phyloP scores from a whole-genome alignment of 2,113 vertebrate species.

The Pluvianellus socialis region DNA sequence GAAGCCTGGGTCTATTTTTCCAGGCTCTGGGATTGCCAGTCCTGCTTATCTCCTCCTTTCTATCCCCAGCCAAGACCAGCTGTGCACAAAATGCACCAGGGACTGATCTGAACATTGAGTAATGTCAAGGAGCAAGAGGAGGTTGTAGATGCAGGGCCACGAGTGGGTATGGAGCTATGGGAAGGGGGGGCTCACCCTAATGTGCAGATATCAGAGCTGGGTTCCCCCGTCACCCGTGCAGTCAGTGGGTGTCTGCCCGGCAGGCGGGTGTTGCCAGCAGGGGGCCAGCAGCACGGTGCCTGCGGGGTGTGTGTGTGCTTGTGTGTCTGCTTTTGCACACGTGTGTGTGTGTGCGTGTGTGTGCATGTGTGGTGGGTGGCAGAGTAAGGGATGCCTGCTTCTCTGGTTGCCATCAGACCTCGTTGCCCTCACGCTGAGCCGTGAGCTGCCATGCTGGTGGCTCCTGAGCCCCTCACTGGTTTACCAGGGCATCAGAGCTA shows the following conservation, averaged over 20 bases:
- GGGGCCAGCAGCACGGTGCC: background rate
- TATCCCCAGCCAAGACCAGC: background rate
- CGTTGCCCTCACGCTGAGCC: background rate
- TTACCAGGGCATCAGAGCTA: background rate
- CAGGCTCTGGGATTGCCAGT: background rate
- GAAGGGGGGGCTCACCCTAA: background rate
- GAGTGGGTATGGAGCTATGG: background rate
- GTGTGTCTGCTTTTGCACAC: background rate
- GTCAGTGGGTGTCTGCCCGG: background rate
- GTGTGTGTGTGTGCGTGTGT: background rate
- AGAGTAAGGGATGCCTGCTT: background rate
- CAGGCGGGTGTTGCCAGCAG: background rate
- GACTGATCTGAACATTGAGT: background rate
- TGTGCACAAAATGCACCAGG: background rate
- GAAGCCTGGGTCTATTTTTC: background rate
- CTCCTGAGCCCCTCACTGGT: background rate
- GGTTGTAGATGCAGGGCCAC: accelerated
- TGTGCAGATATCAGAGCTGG: background rate
- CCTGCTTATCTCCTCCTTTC: background rate
- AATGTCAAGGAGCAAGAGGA: background rate
- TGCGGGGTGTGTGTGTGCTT: background rate
- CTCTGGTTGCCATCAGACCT: background rate
- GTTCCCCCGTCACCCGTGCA: accelerated
- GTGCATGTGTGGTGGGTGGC: background rate
- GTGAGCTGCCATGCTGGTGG: accelerated